phyloP scores from a whole-genome alignment of 2,888 invertebrate species.

The Stenichneumon culpator region DNA sequence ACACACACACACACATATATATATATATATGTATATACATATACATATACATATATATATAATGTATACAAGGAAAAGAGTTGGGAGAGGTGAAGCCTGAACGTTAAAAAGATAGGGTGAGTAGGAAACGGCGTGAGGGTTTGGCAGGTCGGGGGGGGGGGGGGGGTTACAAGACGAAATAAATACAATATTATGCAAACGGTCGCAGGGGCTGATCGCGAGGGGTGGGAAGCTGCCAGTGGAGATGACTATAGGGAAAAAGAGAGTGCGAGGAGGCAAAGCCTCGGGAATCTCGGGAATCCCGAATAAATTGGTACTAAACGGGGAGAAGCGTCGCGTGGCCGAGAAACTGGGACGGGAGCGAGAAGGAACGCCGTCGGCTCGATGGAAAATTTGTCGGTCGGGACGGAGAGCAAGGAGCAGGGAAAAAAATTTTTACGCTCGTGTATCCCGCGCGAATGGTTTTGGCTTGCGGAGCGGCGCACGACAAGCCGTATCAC shows the following conservation, averaged over 20 bases:
- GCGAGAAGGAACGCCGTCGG: slow-evolving; percentile 20
- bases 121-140: slow-evolving; percentile 36
- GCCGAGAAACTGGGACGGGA: slow-evolving; percentile 56
- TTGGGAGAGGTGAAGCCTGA: slow-evolving; percentile 45
- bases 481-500: slow-evolving; percentile 76
- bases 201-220: slow-evolving; percentile 82
- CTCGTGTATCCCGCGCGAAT: slow-evolving; percentile 36
- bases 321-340: slow-evolving; percentile 77
- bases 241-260: slow-evolving; percentile 27
- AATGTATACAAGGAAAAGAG: slow-evolving; percentile 42
- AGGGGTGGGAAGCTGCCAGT: slow-evolving; percentile 33
- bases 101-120: slow-evolving; percentile 23
- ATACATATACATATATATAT: not conserved
- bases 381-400: slow-evolving; percentile 52
- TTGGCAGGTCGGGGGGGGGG: slow-evolving; percentile 51
- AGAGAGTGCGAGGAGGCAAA: slow-evolving; percentile 76
- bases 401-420: slow-evolving; percentile 50
- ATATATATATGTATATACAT: not conserved
- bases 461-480: slow-evolving; percentile 51
- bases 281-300: slow-evolving; percentile 85
- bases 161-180: slow-evolving; percentile 83
- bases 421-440: slow-evolving; percentile 41
- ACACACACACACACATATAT: not conserved
- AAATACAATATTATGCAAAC: slow-evolving; percentile 86
- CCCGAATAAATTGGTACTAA: slow-evolving; percentile 86